Base-by-base conservation (phyloP, 2,888 invertebrate genomes). In the Neelides folsomi region DNA sequence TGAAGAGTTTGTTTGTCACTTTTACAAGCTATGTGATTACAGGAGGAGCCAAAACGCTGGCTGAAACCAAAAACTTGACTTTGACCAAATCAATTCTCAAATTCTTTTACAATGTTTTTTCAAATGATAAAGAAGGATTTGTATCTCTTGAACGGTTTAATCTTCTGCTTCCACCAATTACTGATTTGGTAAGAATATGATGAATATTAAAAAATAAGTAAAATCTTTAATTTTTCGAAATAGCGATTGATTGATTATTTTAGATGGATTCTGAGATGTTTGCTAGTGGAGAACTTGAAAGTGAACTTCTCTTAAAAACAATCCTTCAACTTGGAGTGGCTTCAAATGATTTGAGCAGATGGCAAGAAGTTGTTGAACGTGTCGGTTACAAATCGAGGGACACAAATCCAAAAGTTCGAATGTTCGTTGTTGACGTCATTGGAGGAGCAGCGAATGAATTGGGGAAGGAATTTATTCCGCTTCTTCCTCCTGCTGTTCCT, bases 401-500 rank as follows among this genome's bases (percentile, higher is more conserved):
- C 44, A 36, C 46, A 9, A 47, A 59, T 18, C 54, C 52, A 12
- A 15, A 39, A 44, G 73, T 77, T 35, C 77, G 88, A 50, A 74
- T 86, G 47, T 76, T 77, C 47, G 79, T 85, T 0, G 72, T 90
- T 39, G 77, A 80, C 58, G 80, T 81, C 57, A 72, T 87, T 60
- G 81, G 84, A 49, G 82, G 83, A 62, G 79, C 90, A 66, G 88
- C 86, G 2, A 78, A 79, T 45, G 87, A 85, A 68, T 73, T 94
- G 1, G 89, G 87, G 2, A 87, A 88, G 68, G 87, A 87, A 67
- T 94, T 89, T 72, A 76, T 89, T 64, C 81, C 88, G 0, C 75
- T 94, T 1, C 71, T 94, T 47, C 90, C 94, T 0, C 94, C 95
- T 68, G 89, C 90, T 4, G 84, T 94, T 56, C 93, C 93, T 0